Base-by-base conservation (phyloP, 2,113 vertebrate genomes). In the Fregata magnificens region DNA sequence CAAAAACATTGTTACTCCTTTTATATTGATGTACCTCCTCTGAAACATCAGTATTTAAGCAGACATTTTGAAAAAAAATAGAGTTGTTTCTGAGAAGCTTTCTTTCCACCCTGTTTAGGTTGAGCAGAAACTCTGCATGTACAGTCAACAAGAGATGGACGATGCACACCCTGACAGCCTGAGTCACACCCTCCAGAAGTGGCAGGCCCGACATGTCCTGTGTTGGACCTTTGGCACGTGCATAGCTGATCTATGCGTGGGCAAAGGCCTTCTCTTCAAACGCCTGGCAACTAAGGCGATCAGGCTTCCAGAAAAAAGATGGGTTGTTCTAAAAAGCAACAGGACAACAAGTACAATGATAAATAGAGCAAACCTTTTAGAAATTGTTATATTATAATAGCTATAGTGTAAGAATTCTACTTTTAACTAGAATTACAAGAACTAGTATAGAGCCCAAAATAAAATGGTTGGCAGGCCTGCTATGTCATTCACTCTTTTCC, bases 211-310 rank as follows among this genome's bases (percentile, higher is more conserved):
- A 72, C 28, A 21, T 0, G 1, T 22, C 32, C 31, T 29, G 3
- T 49, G 38, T 28, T 45, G 55, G 28, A 82, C 17, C 15, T 89
- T 66, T 0, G 2, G 31, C 49, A 52, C 0, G 0, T 26, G 34
- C 28, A 11, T 8, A 26, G 11, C 6, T 52, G 4, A 44, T 32
- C 40, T 12, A 16, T 4, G 3, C 1, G 1, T 19, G 34, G 52
- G 34, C 32, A 79, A 82, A 82, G 10, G 3, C 16, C 56, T 65
- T 71, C 21, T 59, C n/a, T 79, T 42, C 47, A 71, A 49, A 55
- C 13, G 22, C 20, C 13, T 22, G n/a, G 9, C 24, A 66, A 21
- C 21, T 65, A 26, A 50, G 42, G 8, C 11, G 11, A 28, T 21
- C 21, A 52, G 53, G 11, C 19, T 77, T 65, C 36, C 50, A 73